A percentile compares a stretch with the other conserved stretches of the same genome.
phyloP scores from a whole-genome alignment of 1,140 invertebrate genomes.

The Formica exsecta region DNA sequence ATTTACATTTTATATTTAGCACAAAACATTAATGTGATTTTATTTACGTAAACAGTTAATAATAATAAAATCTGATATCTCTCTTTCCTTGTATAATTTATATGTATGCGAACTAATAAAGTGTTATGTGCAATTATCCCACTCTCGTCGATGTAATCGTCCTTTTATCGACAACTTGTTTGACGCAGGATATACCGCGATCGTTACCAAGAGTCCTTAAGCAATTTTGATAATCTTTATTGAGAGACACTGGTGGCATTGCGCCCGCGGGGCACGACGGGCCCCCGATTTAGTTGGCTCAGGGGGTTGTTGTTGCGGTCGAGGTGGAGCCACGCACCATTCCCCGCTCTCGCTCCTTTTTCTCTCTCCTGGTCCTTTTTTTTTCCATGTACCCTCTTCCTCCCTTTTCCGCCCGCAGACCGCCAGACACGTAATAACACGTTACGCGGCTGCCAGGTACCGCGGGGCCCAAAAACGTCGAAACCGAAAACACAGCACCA shows the following conservation, averaged over 20 bases:
- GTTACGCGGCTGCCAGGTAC: slow-evolving; percentile 73
- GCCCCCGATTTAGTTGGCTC: slow-evolving; percentile 64
- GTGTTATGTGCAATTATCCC: background rate
- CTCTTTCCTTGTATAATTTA: background rate
- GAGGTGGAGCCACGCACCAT: slow-evolving; percentile 47
- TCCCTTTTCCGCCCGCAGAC: slow-evolving; percentile 63
- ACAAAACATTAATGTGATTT: background rate
- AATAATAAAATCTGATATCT: slow-evolving; percentile 15
- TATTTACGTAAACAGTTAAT: background rate
- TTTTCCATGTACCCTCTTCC: slow-evolving; percentile 37
- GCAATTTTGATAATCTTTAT: slow-evolving; percentile 72
- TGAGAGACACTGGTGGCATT: slow-evolving; percentile 74
- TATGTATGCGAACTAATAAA: slow-evolving; percentile 11
- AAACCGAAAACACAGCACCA: slow-evolving; percentile 70
- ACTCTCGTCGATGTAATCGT: slow-evolving; percentile 15
- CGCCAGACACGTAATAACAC: slow-evolving; percentile 82
- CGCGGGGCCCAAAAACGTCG: slow-evolving; percentile 76
- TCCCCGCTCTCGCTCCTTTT: slow-evolving; percentile 11
- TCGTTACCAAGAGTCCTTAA: slow-evolving; percentile 50
- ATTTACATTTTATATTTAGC: background rate
- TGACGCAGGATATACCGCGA: slow-evolving; percentile 2
- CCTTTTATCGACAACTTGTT: background rate
- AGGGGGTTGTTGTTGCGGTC: slow-evolving; percentile 68
- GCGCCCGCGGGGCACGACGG: slow-evolving; percentile 61
- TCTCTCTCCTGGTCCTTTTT: slow-evolving; percentile 44